These are phyloP conservation scores for Apantesis nais DNA, from an alignment of 2,888 invertebrate genomes.

Conservation along the genomic window DNA sequence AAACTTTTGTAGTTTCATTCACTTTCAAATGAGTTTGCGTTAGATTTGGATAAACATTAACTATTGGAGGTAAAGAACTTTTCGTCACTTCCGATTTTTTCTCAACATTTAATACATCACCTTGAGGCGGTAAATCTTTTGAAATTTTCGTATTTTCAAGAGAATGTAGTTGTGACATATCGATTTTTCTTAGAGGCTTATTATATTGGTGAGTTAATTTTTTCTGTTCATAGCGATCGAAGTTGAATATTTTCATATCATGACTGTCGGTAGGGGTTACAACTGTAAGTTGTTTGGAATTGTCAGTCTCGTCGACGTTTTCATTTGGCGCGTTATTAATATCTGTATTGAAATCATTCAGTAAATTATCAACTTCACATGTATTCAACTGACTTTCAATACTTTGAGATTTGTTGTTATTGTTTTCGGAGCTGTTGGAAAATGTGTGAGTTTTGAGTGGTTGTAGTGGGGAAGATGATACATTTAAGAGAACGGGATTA, in stretches of 20 bases:
- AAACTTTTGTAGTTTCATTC: conserved; percentile 76
- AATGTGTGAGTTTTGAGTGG: conserved; percentile 80
- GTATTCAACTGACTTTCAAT: conserved; percentile 69
- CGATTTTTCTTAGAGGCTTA: conserved; percentile 75
- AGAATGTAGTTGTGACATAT: conserved; percentile 78
- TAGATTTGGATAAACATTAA: conserved; percentile 80
- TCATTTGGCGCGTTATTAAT: conserved; percentile 62
- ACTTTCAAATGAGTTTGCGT: conserved; percentile 81
- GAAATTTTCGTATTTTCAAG: conserved; percentile 81
- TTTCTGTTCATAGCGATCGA: conserved; percentile 82
- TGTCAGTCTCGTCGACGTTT: conserved; percentile 50
- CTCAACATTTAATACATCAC: conserved; percentile 58
- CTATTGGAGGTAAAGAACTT: conserved; percentile 69
- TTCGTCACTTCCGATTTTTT: conserved; percentile 66
- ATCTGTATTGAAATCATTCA: conserved; percentile 71
- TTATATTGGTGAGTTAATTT: conserved; percentile 69
- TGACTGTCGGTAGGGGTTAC: conserved; percentile 65
- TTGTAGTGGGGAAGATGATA: conserved; percentile 79
- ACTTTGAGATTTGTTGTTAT: conserved; percentile 74
- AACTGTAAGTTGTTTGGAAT: conserved; percentile 52
- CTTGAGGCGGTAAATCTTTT: conserved; percentile 74
- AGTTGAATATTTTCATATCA: conserved; percentile 82
- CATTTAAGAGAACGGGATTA: conserved; percentile 77
- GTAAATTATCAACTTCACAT: conserved; percentile 71
- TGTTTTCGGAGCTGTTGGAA: conserved; percentile 74